Base-by-base conservation (phyloP, 2,888 invertebrate genomes). In the Odontothrips loti region DNA sequence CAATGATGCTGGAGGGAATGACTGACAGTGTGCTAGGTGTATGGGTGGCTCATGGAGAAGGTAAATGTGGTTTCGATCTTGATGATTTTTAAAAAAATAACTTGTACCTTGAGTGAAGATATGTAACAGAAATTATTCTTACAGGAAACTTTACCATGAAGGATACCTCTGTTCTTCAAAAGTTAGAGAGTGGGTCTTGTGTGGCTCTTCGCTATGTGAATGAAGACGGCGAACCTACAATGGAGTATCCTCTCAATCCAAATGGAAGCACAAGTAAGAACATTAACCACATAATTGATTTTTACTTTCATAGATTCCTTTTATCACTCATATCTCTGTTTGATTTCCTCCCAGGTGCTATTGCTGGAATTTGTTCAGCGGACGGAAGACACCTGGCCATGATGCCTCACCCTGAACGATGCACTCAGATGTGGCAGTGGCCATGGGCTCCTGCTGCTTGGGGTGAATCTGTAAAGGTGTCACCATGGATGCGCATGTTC, bases 371-470 rank as follows among this genome's bases (percentile, higher is more conserved):
- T 81, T 95, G 96, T 85, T 98, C 98, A 0, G 86, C 87, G 0
- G 94, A 98, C 88, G 99, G 98, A 0, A 92, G 98, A 8, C 98
- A 99, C 88, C 90, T 98, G 84, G 99, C 98, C 0, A 92, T 99
- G 91, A 99, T 99, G 99, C 99, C 99, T 3, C 99, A 99, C 89
- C 98, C 99, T 0, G 99, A 99, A 88, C 91, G 98, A 83, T 96
- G 96, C 86, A 92, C 94, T 82, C 90, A 95, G 84, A 92, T 93
- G 84, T 97, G 96, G 94, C 98, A 98, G 88, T 96, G 97, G 92
- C 93, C 97, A 0, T 92, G 93, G 86, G 87, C 89, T 84, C 92
- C 92, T 11, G 86, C 88, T 11, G 87, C 87, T 81, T 90, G 91
- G 87, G 84, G 86, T 12, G 4, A 23, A 0, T 12, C n/a, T 27